Evolutionary conservation across 2,888 invertebrate genomes (phyloP), one percentile per base, ranked within the genome.

Genomic region (Lysandra coridon): DNA sequence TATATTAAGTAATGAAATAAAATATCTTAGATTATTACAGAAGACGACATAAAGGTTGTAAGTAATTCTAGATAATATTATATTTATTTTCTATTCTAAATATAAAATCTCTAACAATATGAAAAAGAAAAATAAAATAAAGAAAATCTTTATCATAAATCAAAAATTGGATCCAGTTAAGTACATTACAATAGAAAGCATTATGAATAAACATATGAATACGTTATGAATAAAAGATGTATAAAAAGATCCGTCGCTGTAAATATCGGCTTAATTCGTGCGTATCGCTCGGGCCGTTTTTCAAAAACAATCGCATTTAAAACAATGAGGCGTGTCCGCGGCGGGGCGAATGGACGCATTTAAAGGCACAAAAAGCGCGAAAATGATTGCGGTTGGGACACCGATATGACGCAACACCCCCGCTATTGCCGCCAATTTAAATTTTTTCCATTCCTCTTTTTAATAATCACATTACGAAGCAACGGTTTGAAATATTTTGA

Each of bases 291-390:
- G 81, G 84, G 85, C 87, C 88, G 87, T 90, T 90, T 88, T 87
- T 90, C 89, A 90, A 89, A 90, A 91, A 90, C 89, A 90, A 91
- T 90, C 88, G 86, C 88, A 88, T 85, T 85, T 86, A 87, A 86
- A 89, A 89, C 89, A 90, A 91, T 88, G 89, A 88, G 85, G 85
- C 87, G 84, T 85, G 90, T 88, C 89, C 88, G 86, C 83, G 83
- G 85, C 82, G 83, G 79, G 81, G 86, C 84, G 84, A 86, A 86
- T 85, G 86, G 85, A 81, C 80, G 83, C 81, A 82, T 83, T 81
- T 82, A 83, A 82, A 81, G 64, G 80, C 77, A 75, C 80, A 81
- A 81, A 82, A 82, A 81, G 81, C 80, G 81, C 80, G 78, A 81
- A 79, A 81, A 82, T 79, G 78, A 81, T 80, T 82, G 81, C 80